Percentiles rank a stretch among this genome's conserved stretches.
phyloP scores from a whole-genome alignment of 2,797 vertebrate species.

The Typhlichthys subterraneus region DNA sequence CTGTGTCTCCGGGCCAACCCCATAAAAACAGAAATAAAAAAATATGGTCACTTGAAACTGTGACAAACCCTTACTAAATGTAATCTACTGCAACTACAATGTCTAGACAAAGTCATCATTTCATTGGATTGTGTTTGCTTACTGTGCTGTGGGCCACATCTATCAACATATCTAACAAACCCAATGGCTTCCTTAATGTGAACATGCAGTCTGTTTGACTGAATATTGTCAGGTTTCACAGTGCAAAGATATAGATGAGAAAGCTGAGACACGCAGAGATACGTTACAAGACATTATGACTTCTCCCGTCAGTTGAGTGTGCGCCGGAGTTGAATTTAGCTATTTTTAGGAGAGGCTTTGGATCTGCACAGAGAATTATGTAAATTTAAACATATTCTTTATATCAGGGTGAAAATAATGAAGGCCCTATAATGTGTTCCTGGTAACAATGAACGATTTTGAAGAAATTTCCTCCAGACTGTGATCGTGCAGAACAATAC shows the following conservation, averaged over 20 bases:
- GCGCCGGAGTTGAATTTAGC: slow-evolving; percentile 65
- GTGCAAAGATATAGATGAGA: neutral
- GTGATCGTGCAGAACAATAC: slow-evolving; percentile 72
- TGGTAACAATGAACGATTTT: slow-evolving; percentile 69
- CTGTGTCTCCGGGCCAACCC: slow-evolving; percentile 33
- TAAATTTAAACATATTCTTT: slow-evolving; percentile 77
- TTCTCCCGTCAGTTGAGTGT: slow-evolving; percentile 62
- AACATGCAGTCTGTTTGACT: slow-evolving; percentile 1
- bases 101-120: slow-evolving; percentile 59
- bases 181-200: neutral
- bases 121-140: slow-evolving; percentile 19
- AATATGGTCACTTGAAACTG: slow-evolving; percentile 37
- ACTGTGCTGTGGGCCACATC: slow-evolving; percentile 5
- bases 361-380: slow-evolving; percentile 68
- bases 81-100: slow-evolving; percentile 33
- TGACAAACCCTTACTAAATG: slow-evolving; percentile 43
- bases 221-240: slow-evolving; percentile 27
- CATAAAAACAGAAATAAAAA: slow-evolving; percentile 27
- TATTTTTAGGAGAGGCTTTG: slow-evolving; percentile 71
- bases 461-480: slow-evolving; percentile 61
- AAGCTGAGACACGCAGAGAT: slow-evolving; percentile 27
- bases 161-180: slow-evolving; percentile 36
- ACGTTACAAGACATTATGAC: slow-evolving; percentile 60
- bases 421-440: slow-evolving; percentile 71
- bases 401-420: slow-evolving; percentile 70